A percentile compares a stretch with the other conserved stretches of the same genome.
Conservation (phyloP, 1,140 invertebrate genomes). For the Theocolax elegans region DNA sequence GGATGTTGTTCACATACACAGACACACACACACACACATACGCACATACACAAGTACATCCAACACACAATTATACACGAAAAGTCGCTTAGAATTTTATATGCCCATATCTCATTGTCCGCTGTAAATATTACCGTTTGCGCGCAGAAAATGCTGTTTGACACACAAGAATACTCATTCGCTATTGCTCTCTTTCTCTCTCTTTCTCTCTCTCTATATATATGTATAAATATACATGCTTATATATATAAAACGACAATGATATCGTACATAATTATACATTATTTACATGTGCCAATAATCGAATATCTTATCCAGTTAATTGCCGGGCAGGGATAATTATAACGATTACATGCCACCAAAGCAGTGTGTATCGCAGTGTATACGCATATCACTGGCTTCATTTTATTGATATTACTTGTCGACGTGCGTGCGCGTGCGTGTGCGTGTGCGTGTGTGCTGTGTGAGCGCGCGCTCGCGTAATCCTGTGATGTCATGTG, state of each 20-base stretch:
- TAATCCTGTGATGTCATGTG: conserved; percentile 9
- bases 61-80: background rate
- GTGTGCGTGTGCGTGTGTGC: conserved; percentile 1
- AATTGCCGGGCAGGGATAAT: too few species aligned
- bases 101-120: conserved; percentile 7
- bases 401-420: background rate
- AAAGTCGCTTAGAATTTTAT: conserved; percentile 14
- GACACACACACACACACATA: background rate
- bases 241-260: too few species aligned
- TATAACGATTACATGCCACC: too few species aligned
- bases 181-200: too few species aligned
- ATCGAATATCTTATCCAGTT: too few species aligned
- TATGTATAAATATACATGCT: too few species aligned
- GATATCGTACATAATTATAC: too few species aligned
- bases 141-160: conserved; percentile 1
- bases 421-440: background rate
- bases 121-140: conserved; percentile 10
- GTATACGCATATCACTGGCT: too few species aligned
- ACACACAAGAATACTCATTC: background rate
- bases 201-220: too few species aligned
- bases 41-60: background rate
- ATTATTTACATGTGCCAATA: too few species aligned
- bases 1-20: conserved; percentile 17
- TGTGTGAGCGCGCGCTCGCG: conserved; percentile 5
- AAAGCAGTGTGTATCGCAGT: too few species aligned